Evolutionary conservation across 2,797 vertebrate species (phyloP).

Genomic region (Nasua narica): DNA sequence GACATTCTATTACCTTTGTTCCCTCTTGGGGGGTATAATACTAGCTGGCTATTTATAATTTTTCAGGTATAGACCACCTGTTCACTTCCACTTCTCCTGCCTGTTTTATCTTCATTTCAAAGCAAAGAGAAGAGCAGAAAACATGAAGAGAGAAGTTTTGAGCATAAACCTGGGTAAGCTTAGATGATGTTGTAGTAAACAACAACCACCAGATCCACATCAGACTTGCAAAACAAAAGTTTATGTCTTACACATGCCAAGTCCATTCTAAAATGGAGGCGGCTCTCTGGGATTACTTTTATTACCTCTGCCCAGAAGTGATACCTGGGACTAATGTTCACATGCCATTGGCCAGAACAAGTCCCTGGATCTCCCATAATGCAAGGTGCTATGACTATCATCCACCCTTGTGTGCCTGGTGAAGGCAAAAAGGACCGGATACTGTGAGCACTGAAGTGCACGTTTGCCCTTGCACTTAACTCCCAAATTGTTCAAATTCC

Average conservation of each 20-base stretch:
- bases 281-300: neutral
- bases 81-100: neutral
- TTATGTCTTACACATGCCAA: neutral
- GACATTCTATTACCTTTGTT: neutral
- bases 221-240: neutral
- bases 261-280: neutral
- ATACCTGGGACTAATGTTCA: neutral
- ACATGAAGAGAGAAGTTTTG: neutral
- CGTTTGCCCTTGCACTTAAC: neutral
- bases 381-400: neutral
- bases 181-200: neutral
- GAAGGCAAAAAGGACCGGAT: neutral
- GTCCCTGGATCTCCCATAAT: too few relatives aligned
- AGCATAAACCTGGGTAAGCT: neutral
- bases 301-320: neutral
- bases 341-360: too few relatives aligned
- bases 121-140: neutral
- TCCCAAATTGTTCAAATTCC: neutral
- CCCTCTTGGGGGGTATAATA: neutral
- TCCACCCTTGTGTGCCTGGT: neutral
- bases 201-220: fast-evolving
- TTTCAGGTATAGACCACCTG: neutral
- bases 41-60: neutral
- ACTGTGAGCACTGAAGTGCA: neutral
- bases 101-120: neutral